Percentiles rank a stretch among this genome's conserved stretches.
These are phyloP conservation scores for Myxocyprinus asiaticus DNA, from an alignment of 2,113 vertebrate genomes.

Conservation along the genomic window DNA sequence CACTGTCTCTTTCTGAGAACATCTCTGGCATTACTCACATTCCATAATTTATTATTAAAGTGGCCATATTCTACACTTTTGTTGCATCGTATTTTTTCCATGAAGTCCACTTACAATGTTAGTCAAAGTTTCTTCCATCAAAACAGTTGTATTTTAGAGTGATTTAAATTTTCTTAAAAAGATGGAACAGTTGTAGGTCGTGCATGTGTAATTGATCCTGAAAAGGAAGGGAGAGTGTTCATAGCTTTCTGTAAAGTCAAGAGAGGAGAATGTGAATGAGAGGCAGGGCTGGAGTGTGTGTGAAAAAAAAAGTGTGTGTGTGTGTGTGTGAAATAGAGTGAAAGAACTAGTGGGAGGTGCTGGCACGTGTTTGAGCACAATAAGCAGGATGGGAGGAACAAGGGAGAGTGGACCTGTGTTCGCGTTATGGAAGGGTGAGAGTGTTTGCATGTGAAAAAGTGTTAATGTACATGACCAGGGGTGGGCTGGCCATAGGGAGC, in stretches of 20 bases:
- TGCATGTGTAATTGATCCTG: background rate
- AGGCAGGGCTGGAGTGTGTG: slow-evolving; percentile 32
- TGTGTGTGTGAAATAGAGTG: slow-evolving; percentile 5
- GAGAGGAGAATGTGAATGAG: slow-evolving; percentile 32
- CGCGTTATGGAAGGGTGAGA: background rate
- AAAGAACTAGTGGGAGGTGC: slow-evolving; percentile 18
- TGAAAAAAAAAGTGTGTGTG: background rate
- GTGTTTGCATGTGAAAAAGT: slow-evolving; percentile 8
- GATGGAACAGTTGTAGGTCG: too few relatives aligned
- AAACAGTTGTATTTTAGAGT: too few relatives aligned
- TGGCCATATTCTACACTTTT: too few relatives aligned
- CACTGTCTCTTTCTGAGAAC: too few relatives aligned
- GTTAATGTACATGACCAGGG: background rate
- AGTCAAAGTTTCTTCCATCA: too few relatives aligned
- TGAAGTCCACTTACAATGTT: too few relatives aligned
- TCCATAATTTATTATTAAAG: too few relatives aligned
- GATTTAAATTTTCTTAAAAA: too few relatives aligned
- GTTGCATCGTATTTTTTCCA: too few relatives aligned
- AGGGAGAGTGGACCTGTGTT: slow-evolving; percentile 8
- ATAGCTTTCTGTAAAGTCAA: slow-evolving; percentile 4
- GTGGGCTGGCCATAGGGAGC: too few relatives aligned
- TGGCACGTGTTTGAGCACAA: slow-evolving; percentile 30
- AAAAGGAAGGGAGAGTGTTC: background rate
- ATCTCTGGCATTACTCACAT: too few relatives aligned
- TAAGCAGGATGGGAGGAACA: background rate